Evolutionary conservation across 2,888 invertebrate species (phyloP), one percentile per base, ranked within the genome.

Genomic region (Drosophila monieri): DNA sequence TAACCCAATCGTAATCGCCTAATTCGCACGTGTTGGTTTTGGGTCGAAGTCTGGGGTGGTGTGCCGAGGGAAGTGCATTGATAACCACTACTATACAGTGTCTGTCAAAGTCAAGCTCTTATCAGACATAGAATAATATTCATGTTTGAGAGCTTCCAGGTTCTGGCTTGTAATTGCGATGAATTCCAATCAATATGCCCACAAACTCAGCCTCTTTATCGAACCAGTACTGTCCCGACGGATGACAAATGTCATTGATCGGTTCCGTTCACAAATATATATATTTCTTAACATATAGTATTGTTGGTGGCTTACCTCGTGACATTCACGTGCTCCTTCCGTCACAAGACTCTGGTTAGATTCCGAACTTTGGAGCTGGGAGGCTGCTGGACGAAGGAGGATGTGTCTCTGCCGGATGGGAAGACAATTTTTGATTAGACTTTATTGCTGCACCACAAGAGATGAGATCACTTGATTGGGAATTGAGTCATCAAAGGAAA

Each of bases 201-300:
- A 35, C 12, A 12, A 37, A n/a, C 37, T n/a, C n/a, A n/a, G n/a
- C n/a, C 2, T 37, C 39, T 41, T 41, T 41, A 41, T 15, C 18
- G 39, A 41, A 18, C 18, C 39, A 41, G 8, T 18, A 41, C 39
- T 41, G 39, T 41, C 48, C 10, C 44, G 49, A n/a, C 39, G 14
- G 9, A 15, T n/a, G n/a, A n/a, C n/a, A n/a, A 49, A 25, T 66
- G 54, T 64, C 56, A 64, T 64, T 67, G 65, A 56, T 57, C 46
- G 64, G 37, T 14, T 51, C 51, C 9, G 39, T 41, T 15, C 18
- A 41, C 5, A 51, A 37, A 14, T 0, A 37, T 3, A 23, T 21
- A 32, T 39, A 39, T 47, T 56, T 32, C 56, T 21, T 23, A 23
- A 23, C 5, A 23, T 23, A 4, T 23, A 27, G 6, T 6, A 2